Evolutionary conservation across 2,888 invertebrate genomes (phyloP), one percentile per base, ranked within the genome.

Genomic region (Megamerina dolium): DNA sequence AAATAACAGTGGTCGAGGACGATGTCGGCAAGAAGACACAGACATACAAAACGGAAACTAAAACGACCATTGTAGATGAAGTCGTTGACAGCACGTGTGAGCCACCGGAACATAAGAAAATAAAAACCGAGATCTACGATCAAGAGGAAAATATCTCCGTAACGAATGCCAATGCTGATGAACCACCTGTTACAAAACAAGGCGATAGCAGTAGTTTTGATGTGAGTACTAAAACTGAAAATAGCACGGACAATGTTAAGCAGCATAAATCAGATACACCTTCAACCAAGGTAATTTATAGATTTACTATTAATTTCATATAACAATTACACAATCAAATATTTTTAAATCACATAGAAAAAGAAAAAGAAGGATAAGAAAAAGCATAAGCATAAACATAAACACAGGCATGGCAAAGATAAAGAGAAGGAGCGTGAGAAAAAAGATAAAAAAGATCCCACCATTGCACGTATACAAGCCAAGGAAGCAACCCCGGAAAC

Each of bases 361-460:
- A 85, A 85, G 70, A 82, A 83, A 70, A 84, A 85, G 65, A 85
- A 86, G 58, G 82, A 85, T 35, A 85, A 87, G 72, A 82, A 83
- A 68, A 85, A 85, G 63, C 84, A 87, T 58, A 83, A 85, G 31
- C 85, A 87, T 57, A 93, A 92, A 65, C 90, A 93, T 66, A 92
- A 91, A 66, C 90, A 92, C 61, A 91, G 90, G 62, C 87, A 91
- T 64, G 90, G 88, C 57, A 76, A 81, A 60, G 51, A 61, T 1
- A 63, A 60, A 46, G 78, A 80, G 23, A 73, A 72, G 29, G 72
- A 72, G 10, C 73, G 74, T 41, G 69, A 68, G 21, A 66, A 66
- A 19, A 70, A 70, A 41, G 77, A 77, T 10, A 67, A 67, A 51
- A 63, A 61, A 30, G 68, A 72, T 56, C 66, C 70, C 8, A 65